phyloP scores from a whole-genome alignment of 1,140 invertebrate species.

The Aphelenchoides besseyi region DNA sequence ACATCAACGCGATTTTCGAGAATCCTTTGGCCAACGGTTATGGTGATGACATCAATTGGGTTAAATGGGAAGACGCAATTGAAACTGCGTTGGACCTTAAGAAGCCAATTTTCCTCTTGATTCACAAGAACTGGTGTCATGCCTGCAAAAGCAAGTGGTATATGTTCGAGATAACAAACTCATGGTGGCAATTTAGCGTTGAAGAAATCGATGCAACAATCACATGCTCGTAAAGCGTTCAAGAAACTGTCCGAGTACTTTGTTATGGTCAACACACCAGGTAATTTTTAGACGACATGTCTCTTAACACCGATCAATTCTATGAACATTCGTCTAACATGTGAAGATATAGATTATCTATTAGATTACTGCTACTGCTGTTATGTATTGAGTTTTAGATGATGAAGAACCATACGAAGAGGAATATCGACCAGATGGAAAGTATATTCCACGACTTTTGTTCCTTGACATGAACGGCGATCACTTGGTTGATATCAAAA shows the following conservation, averaged over 20 bases:
- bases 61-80: slow-evolving; percentile 61
- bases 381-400: slow-evolving; percentile 56
- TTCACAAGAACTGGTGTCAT: slow-evolving; percentile 62
- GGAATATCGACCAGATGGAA: slow-evolving; percentile 54
- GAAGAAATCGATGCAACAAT: slow-evolving; percentile 62
- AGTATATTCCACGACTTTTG: slow-evolving; percentile 61
- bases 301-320: no score
- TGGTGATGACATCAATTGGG: slow-evolving; percentile 59
- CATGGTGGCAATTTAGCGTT: slow-evolving; percentile 43
- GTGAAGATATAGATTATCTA: no score
- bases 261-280: slow-evolving; percentile 62
- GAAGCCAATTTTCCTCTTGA: slow-evolving; percentile 61
- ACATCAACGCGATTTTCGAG: slow-evolving; percentile 18
- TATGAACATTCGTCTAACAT: no score
- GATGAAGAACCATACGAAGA: slow-evolving; percentile 62
- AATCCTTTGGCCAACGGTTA: slow-evolving; percentile 37
- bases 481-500: slow-evolving; percentile 49
- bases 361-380: background rate
- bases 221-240: slow-evolving; percentile 62
- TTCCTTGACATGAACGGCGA: slow-evolving; percentile 59
- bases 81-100: slow-evolving; percentile 56
- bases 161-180: background rate
- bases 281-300: no score
- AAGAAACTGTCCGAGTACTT: slow-evolving; percentile 59
- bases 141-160: slow-evolving; percentile 59